Evolutionary conservation across 2,888 invertebrate genomes (phyloP).

Genomic region (Dynastes grantii): DNA sequence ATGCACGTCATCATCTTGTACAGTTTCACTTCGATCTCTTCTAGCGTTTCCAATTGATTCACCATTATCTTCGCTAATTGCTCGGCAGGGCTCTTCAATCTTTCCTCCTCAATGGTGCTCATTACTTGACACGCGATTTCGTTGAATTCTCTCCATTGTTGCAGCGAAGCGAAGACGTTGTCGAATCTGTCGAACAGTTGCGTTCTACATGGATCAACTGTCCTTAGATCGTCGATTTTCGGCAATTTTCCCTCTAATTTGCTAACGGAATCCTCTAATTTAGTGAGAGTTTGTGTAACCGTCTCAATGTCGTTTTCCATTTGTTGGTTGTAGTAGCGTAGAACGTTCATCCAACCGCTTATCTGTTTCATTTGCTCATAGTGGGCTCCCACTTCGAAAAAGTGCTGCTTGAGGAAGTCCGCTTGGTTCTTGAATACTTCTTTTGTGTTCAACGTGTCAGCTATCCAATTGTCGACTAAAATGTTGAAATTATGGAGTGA

Average conservation of each 20-base stretch:
- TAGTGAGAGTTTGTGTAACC: conserved; percentile 1
- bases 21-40: conserved; percentile 36
- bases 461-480: conserved; percentile 42
- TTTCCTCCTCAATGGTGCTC: conserved; percentile 23
- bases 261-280: conserved; percentile 10
- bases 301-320: conserved; percentile 28
- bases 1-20: conserved; percentile 37
- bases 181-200: conserved; percentile 20
- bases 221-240: conserved; percentile 24
- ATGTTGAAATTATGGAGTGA: conserved; percentile 34
- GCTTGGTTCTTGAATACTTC: conserved; percentile 38
- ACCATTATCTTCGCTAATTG: conserved; percentile 43
- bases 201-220: conserved; percentile 27
- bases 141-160: conserved; percentile 36
- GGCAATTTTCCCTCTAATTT: conserved; percentile 39
- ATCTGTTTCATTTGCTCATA: conserved; percentile 33
- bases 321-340: conserved; percentile 26
- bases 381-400: conserved; percentile 3
- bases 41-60: conserved; percentile 36
- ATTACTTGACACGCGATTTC: not conserved
- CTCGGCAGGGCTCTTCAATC: conserved; percentile 33
- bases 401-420: conserved; percentile 20
- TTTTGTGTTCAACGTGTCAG: conserved; percentile 27
- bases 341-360: conserved; percentile 42
- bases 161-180: conserved; percentile 13